Base-by-base conservation (phyloP, 2,888 invertebrate genomes). In the Tenthredo distinguenda region DNA sequence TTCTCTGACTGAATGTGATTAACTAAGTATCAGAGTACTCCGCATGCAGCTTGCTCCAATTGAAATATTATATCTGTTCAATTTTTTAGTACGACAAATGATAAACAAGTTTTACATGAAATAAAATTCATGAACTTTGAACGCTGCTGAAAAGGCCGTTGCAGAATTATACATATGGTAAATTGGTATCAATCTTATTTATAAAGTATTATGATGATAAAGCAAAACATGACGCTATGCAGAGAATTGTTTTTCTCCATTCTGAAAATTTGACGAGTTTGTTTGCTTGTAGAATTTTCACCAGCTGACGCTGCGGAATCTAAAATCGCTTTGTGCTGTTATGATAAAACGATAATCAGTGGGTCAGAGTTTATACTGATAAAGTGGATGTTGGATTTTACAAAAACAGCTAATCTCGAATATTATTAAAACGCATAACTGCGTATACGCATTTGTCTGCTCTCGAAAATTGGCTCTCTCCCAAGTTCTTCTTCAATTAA, bases 361-460 rank as follows among this genome's bases (percentile, higher is more conserved):
- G 18, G 82, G 82, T 83, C 82, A 83, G 47, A 68, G 68, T n/a
- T 83, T 83, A 55, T 68, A 68, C 31, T 68, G 68, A 83, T 83
- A 83, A 83, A 74, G 26, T 37, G 79, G 47, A 79, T 37, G 79
- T 79, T 74, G 40, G 1, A 58, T 79, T 55, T 79, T 21, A 34
- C n/a, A 62, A 58, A 21, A 77, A 77, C 50, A 50, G 47, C 55
- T 31, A 31, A 55, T 79, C 37, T 40, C 15, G 9, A 79, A 55
- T 79, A 37, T 58, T 79, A 79, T 79, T 21, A 62, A 77, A n/a
- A 50, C 31, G 50, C 18, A 21, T 43, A 31, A 77, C 50, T 47
- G 31, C 10, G n/a, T 21, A 18, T 21, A 34, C 21, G 7, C 18
- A 71, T 71, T 37, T 10, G 26, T 43, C 7, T 26, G 74, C 26